These are phyloP conservation scores for Hemichromis elongatus DNA, from an alignment of 2,113 vertebrate genomes.

Conservation along the genomic window DNA sequence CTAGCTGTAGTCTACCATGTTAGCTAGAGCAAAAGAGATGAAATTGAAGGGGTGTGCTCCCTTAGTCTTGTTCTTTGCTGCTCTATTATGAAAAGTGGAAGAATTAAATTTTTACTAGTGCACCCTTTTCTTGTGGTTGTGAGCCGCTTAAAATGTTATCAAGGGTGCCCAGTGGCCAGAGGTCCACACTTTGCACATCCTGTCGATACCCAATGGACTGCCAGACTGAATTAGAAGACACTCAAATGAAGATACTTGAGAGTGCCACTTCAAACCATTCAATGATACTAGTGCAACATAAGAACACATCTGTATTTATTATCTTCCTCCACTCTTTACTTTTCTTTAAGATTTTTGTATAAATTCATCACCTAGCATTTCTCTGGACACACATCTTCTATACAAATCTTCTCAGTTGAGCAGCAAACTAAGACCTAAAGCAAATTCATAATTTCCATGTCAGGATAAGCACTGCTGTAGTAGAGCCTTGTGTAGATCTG, in stretches of 20 bases:
- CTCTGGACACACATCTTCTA: neutral
- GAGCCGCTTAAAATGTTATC: neutral
- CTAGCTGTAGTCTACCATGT: neutral
- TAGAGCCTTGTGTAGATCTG: neutral
- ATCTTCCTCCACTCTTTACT: neutral
- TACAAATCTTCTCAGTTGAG: neutral
- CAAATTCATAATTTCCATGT: neutral
- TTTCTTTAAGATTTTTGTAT: fast-evolving
- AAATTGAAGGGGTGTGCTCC: neutral
- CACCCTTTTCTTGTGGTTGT: neutral
- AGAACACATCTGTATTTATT: neutral
- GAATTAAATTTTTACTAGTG: neutral
- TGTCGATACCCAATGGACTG: neutral
- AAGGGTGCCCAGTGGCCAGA: neutral
- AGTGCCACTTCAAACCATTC: neutral
- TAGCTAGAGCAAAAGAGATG: neutral
- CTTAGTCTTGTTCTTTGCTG: neutral
- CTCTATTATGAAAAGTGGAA: neutral
- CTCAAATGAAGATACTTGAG: neutral
- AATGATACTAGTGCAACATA: neutral
- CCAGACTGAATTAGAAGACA: neutral
- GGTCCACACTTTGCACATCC: neutral
- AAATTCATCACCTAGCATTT: neutral
- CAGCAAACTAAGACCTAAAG: neutral
- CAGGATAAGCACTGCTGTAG: neutral